phyloP scores from a whole-genome alignment of 2,888 invertebrate species.

The Halictus quadricinctus region DNA sequence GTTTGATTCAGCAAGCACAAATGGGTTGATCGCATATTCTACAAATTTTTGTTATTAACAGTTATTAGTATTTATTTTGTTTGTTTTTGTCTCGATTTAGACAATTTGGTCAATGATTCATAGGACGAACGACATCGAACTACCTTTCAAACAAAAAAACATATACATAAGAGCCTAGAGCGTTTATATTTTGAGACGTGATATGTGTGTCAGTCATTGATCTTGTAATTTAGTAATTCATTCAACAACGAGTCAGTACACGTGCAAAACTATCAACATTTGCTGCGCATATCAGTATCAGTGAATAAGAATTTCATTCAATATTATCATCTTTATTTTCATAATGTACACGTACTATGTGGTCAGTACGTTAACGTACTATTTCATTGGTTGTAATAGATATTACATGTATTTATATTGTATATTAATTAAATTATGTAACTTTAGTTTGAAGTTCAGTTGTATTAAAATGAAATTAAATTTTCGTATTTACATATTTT shows the following conservation, averaged over 20 bases:
- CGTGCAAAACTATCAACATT: slow-evolving; percentile 5
- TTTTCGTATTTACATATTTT: too few species aligned
- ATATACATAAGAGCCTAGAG: not conserved
- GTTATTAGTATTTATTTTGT: not conserved
- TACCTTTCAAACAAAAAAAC: not conserved
- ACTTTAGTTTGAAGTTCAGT: too few species aligned
- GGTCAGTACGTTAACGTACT: too few species aligned
- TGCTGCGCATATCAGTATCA: not conserved
- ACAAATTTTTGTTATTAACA: not conserved
- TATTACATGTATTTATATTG: too few species aligned
- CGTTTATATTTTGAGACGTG: slow-evolving; percentile 12
- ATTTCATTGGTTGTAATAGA: too few species aligned
- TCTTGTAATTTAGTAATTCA: not conserved
- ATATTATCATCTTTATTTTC: not conserved
- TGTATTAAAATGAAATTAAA: too few species aligned
- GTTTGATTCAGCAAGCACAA: too few species aligned
- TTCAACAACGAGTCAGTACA: not conserved
- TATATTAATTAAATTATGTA: too few species aligned
- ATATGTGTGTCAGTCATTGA: not conserved
- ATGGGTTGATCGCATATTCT: not conserved
- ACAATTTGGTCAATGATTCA: not conserved
- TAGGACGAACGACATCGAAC: not conserved
- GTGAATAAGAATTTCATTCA: slow-evolving; percentile 23
- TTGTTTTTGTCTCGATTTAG: not conserved
- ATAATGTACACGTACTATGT: not conserved